Evolutionary conservation across 2,797 vertebrate species (phyloP), one percentile per base, ranked within the genome.

Genomic region (Oreonectes daqikongensis): DNA sequence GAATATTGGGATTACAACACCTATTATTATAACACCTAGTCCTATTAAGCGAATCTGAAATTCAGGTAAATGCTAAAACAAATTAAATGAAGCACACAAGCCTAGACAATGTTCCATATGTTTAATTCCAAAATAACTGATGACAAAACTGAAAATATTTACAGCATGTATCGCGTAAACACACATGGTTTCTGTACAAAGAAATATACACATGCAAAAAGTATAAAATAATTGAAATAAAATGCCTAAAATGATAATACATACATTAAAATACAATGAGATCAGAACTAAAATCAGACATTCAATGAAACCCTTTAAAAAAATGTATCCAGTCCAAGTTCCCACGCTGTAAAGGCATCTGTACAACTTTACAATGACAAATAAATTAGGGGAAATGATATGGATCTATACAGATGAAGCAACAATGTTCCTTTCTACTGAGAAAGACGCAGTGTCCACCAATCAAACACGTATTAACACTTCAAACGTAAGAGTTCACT

Each of bases 91-190:
- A 81, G 15, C 75, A 78, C 80, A 79, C 61, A 7, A 84, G 59
- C 38, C 78, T 83, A 84, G 85, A 72, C 35, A 65, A 91, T 87
- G 91, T 95, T 95, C 92, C 91, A 93, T 90, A 93, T 87, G 93
- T 99, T 98, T 98, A 96, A 96, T 97, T 94, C 92, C 90, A 94
- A 97, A 97, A 95, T 94, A 95, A 95, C 87, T 92, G 94, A 97
- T 96, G 95, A 92, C 94, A 94, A 97, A 97, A 96, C 95, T 92
- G 93, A 94, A 92, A 87, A 86, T 98, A 97, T 97, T 96, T 97
- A 99, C 96, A 98, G 94, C 91, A 93, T 90, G 85, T 91, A 93
- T 90, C 88, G 90, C 91, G 90, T 92, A 93, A 95, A 95, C 93
- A 94, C 90, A 91, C 91, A 94, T 93, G 81, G 84, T 91, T 90